Conservation (phyloP, 2,888 invertebrate genomes). For the Eupeodes latifasciatus region DNA sequence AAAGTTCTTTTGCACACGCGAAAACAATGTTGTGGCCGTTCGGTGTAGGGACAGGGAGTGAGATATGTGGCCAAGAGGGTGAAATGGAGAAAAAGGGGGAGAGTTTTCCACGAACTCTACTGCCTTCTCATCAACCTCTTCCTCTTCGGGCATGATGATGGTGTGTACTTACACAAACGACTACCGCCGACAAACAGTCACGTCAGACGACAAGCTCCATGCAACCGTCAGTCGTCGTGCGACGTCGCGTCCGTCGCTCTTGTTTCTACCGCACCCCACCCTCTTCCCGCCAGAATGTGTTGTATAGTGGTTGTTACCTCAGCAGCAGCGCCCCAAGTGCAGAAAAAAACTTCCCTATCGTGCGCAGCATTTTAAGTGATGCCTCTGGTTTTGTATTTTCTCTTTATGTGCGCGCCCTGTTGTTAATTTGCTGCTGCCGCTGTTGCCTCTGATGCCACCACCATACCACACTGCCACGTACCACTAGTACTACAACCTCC, state of each 20-base stretch:
- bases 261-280: background rate
- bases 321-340: conserved; percentile 22
- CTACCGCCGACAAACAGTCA: conserved; percentile 65
- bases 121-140: background rate
- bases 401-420: conserved; percentile 62
- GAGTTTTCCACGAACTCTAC: conserved; percentile 51
- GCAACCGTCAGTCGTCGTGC: background rate
- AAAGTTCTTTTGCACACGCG: conserved; percentile 71
- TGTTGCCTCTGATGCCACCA: conserved; percentile 42
- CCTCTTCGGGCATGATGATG: conserved; percentile 16
- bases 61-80: background rate
- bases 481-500: background rate
- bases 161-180: conserved; percentile 59
- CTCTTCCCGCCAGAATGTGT: background rate
- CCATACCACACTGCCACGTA: background rate
- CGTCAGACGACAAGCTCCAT: conserved; percentile 16
- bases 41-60: conserved; percentile 24
- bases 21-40: conserved; percentile 70
- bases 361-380: conserved; percentile 75
- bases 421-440: conserved; percentile 70
- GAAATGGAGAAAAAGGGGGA: background rate
- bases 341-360: conserved; percentile 64
- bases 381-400: conserved; percentile 66
- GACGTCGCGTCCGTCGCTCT: background rate
- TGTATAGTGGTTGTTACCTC: conserved; percentile 52